These are phyloP conservation scores for Kryptolebias ocellatus DNA, from an alignment of 2,797 vertebrate species.

Conservation along the genomic window DNA sequence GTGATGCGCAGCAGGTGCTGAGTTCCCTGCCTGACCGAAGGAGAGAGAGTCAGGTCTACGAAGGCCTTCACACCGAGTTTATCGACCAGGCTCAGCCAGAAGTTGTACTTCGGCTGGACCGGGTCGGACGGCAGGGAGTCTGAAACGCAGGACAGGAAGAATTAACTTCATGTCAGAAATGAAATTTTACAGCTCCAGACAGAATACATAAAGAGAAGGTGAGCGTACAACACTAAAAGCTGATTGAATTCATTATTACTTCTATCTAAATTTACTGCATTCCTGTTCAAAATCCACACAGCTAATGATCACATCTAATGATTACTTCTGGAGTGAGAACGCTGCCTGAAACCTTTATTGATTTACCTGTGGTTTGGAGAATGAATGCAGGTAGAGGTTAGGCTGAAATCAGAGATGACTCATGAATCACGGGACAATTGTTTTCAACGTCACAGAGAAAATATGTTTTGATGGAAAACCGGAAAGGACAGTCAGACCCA, in stretches of 20 bases:
- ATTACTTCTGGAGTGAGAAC: too few relatives aligned
- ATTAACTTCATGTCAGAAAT: not conserved
- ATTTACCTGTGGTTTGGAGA: not conserved
- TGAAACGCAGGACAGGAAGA: constrained; percentile 52
- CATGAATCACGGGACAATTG: not conserved
- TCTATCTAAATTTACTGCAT: too few relatives aligned
- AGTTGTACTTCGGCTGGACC: constrained; percentile 91
- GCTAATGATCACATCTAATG: too few relatives aligned
- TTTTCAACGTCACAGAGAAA: not conserved
- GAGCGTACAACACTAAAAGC: too few relatives aligned
- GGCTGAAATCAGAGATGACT: not conserved
- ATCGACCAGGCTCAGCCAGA: constrained; percentile 93
- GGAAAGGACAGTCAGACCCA: constrained; percentile 6
- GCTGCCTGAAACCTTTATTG: too few relatives aligned
- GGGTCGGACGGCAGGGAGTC: constrained; percentile 88
- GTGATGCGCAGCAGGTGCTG: constrained; percentile 93
- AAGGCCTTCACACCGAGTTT: constrained; percentile 93
- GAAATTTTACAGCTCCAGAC: too few relatives aligned
- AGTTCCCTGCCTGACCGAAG: constrained; percentile 89
- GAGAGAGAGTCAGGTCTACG: constrained; percentile 90
- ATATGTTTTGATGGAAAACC: not conserved
- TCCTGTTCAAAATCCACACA: too few relatives aligned
- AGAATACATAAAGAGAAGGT: too few relatives aligned
- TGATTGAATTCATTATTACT: too few relatives aligned
- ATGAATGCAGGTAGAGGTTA: not conserved